Percentiles rank a stretch among this genome's conserved stretches.
Conservation (phyloP, 2,888 invertebrate species). For the Eupithecia dodoneata region DNA sequence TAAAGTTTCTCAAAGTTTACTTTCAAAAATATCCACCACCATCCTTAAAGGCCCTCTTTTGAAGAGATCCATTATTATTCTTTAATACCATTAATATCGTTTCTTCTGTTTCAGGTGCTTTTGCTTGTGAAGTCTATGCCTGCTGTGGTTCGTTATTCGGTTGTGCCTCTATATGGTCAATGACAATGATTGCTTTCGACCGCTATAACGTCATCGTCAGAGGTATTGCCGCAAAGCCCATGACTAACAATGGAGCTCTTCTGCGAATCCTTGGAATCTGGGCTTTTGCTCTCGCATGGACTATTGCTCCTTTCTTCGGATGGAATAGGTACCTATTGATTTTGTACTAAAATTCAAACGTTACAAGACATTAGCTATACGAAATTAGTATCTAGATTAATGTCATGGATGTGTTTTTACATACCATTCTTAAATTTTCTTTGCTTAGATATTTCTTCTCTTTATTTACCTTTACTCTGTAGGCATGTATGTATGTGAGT, state of each 20-base stretch:
- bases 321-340: slow-evolving; percentile 88
- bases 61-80: not conserved
- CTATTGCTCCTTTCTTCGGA: slow-evolving; percentile 92
- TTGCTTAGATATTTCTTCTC: not conserved
- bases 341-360: not conserved
- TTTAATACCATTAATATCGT: not conserved
- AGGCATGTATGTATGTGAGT: not conserved
- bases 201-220: slow-evolving; percentile 97
- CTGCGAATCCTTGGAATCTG: slow-evolving; percentile 91
- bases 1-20: too few species aligned
- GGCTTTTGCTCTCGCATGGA: slow-evolving; percentile 91
- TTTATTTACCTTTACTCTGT: not conserved
- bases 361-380: not conserved
- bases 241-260: slow-evolving; percentile 92
- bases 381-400: not conserved
- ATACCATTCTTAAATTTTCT: not conserved
- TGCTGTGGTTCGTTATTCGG: slow-evolving; percentile 95
- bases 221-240: slow-evolving; percentile 92
- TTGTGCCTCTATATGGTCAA: slow-evolving; percentile 95
- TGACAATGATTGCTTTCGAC: slow-evolving; percentile 96
- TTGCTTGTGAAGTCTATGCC: slow-evolving; percentile 94
- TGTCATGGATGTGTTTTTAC: not conserved
- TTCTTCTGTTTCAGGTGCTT: slow-evolving; percentile 82
- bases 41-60: too few species aligned
- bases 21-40: not conserved